Evolutionary conservation across 2,888 invertebrate species (phyloP).

Genomic region (Macaria notata): DNA sequence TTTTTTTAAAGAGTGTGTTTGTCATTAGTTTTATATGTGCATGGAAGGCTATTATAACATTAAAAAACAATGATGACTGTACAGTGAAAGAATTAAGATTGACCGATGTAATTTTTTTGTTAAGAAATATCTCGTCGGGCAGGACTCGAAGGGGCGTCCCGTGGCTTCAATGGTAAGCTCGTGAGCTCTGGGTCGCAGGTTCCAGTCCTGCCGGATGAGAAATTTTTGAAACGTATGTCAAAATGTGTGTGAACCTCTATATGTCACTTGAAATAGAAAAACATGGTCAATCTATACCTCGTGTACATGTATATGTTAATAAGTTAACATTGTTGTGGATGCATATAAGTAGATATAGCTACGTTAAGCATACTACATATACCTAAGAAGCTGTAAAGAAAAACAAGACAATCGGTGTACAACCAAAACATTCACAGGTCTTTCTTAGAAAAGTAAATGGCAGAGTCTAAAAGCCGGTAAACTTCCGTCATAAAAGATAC

Average conservation of each 20-base stretch:
- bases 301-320: conserved; percentile 56
- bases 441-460: too few relatives aligned
- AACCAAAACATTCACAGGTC: conserved; percentile 7
- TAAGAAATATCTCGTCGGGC: too few relatives aligned
- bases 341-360: conserved; percentile 44
- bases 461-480: too few relatives aligned
- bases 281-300: conserved; percentile 31
- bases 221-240: conserved; percentile 2
- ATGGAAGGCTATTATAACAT: conserved; percentile 71
- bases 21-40: conserved; percentile 81
- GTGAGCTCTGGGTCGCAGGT: too few relatives aligned
- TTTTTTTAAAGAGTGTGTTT: conserved; percentile 74
- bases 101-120: conserved; percentile 25
- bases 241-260: not conserved
- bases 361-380: conserved; percentile 42
- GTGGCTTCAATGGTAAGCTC: too few relatives aligned
- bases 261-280: not conserved
- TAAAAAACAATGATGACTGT: conserved; percentile 48
- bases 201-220: not conserved
- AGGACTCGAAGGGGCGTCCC: too few relatives aligned
- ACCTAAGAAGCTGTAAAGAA: conserved; percentile 38
- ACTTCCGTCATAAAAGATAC: too few relatives aligned
- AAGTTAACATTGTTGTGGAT: conserved; percentile 52
- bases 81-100: conserved; percentile 52
- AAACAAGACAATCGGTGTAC: conserved; percentile 17